Conservation (phyloP, 2,113 vertebrate genomes). For the Fulmarus glacialis region DNA sequence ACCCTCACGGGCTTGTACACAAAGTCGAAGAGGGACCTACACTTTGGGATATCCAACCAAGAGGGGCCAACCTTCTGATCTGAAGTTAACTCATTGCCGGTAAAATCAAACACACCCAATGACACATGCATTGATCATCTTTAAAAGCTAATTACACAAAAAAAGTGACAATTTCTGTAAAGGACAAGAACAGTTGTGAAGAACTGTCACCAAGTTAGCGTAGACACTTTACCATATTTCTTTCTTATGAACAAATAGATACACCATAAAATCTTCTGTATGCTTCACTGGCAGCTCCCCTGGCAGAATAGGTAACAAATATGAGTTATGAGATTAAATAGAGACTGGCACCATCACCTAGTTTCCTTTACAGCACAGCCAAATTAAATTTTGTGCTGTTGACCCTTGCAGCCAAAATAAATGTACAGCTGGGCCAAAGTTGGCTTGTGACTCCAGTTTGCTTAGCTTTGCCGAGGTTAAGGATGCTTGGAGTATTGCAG, state of each 20-base stretch:
- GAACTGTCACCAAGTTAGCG: neutral
- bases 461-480: neutral
- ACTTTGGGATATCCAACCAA: neutral
- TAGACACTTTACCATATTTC: neutral
- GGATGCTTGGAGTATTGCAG: neutral
- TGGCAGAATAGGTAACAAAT: neutral
- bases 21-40: neutral
- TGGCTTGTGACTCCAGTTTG: neutral
- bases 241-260: neutral
- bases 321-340: neutral
- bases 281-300: neutral
- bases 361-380: constrained; percentile 21
- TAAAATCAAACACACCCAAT: neutral
- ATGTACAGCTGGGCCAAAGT: neutral
- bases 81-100: neutral
- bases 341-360: neutral
- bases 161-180: neutral
- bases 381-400: constrained; percentile 20
- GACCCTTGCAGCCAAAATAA: constrained; percentile 57
- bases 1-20: neutral
- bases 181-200: neutral
- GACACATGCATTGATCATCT: neutral
- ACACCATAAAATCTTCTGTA: neutral
- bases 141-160: neutral
- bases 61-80: neutral